Evolutionary conservation across 1,140 invertebrate genomes (phyloP), one percentile per base, ranked within the genome.

Genomic region (Drosophila willistoni): DNA sequence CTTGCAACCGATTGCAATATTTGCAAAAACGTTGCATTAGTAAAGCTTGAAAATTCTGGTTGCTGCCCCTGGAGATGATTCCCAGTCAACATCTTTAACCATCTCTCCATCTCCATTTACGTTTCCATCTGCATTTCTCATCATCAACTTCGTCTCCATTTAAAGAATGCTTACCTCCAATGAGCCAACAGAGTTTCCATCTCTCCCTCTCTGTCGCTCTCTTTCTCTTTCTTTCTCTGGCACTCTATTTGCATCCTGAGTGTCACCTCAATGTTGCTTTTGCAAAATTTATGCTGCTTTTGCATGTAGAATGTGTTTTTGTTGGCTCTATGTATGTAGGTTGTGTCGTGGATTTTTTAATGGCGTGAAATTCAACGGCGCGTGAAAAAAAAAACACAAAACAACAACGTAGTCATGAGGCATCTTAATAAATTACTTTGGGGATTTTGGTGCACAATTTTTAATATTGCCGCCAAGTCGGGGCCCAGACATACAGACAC

Each of bases 371-470:
- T 69, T 81, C 85, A 90, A 74, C 85, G 81, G 81, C 79, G 81
- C 85, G 85, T 85, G 85, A 90, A 89, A 81, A 81, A 55, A 1
- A 19, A 22, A 57, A 29, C 61, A 47, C 17, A 74, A 34, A 22
- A 57, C 36, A 68, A 47, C 17, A 74, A 34, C 72, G 64, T 68
- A 76, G 84, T 90, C 89, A 90, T 90, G 89, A 90, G 75, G 81
- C 89, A 90, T 90, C 89, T 90, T 90, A 90, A 90, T 91, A 90
- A 90, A 90, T 90, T 90, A 90, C 89, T 90, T 89, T 89, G 89
- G 89, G 89, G 89, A 90, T 90, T 87, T 90, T 75, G 80, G 78
- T 84, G 89, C 76, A 90, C 86, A 84, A 90, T 90, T 90, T 87
- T 90, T 90, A 90, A 90, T 90, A 90, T 90, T 87, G 79, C 79